Percentiles rank a stretch among this genome's conserved stretches.
phyloP scores from a whole-genome alignment of 2,888 invertebrate genomes.

The Nasonovia ribisnigri region DNA sequence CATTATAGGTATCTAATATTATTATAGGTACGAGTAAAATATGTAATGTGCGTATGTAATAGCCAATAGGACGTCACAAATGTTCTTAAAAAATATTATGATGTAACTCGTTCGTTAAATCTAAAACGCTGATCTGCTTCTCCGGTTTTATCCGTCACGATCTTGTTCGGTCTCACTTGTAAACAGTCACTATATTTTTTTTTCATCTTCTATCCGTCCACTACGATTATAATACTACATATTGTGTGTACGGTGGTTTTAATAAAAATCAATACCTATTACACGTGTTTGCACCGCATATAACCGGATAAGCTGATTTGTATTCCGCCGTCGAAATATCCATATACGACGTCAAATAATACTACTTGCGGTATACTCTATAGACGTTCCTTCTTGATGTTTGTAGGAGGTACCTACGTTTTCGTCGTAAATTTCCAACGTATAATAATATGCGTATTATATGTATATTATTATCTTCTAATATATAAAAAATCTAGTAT shows the following conservation, averaged over 20 bases:
- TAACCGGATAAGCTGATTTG: not conserved
- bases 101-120: conserved; percentile 27
- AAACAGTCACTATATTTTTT: not conserved
- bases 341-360: not conserved
- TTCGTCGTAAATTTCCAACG: not conserved
- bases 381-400: not conserved
- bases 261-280: conserved; percentile 21
- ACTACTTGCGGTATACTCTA: not conserved
- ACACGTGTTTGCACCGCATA: not conserved
- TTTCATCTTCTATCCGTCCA: not conserved
- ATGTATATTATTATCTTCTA: not conserved
- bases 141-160: conserved; percentile 37
- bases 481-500: no score
- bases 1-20: not conserved
- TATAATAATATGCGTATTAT: not conserved
- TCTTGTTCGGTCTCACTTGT: conserved; percentile 23
- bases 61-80: no score
- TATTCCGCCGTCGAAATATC: conserved; percentile 8
- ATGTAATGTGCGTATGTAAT: not conserved
- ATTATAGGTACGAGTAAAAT: not conserved
- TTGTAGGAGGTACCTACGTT: not conserved
- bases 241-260: not conserved
- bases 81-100: not conserved
- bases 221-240: not conserved
- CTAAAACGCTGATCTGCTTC: conserved; percentile 36